Percentiles rank a stretch among this genome's conserved stretches.
Evolutionary conservation across 2,797 vertebrate genomes (phyloP).

Genomic region (Champsocephalus gunnari): DNA sequence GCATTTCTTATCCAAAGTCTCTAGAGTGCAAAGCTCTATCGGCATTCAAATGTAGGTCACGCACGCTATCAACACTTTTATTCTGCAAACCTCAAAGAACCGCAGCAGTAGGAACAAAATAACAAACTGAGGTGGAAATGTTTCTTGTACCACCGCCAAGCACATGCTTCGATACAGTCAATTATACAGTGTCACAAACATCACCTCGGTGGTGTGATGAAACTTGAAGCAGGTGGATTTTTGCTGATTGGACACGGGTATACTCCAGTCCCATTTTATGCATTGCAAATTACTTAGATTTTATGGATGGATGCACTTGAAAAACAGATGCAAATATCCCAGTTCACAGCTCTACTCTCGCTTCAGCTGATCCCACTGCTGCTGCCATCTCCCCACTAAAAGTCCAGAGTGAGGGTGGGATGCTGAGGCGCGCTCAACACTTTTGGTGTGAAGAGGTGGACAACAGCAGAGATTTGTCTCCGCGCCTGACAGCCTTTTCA

Average conservation of each 20-base stretch:
- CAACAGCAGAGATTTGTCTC: constrained; percentile 43
- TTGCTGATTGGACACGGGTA: constrained; percentile 53
- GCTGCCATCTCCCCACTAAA: constrained; percentile 9
- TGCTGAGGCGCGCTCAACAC: not conserved
- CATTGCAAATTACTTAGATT: constrained; percentile 67
- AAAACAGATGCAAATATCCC: constrained; percentile 32
- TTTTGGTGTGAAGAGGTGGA: constrained; percentile 31
- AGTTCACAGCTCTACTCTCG: constrained; percentile 17
- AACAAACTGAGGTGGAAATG: constrained; percentile 11
- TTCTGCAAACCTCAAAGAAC: constrained; percentile 9
- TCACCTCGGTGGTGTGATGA: constrained; percentile 32
- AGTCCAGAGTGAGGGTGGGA: constrained; percentile 11
- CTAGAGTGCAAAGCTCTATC: not conserved
- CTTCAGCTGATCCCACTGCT: constrained; percentile 17
- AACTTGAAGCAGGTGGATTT: constrained; percentile 28
- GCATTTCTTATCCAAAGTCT: not conserved
- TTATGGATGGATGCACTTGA: constrained; percentile 9
- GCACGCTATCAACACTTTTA: constrained; percentile 19
- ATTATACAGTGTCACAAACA: constrained; percentile 41
- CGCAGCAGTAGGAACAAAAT: constrained; percentile 12
- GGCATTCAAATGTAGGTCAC: not conserved
- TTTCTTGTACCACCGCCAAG: constrained; percentile 2
- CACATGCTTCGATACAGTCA: constrained; percentile 12
- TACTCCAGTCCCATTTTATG: constrained; percentile 54
- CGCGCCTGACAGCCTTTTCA: constrained; percentile 48